Base-by-base conservation (phyloP, 2,113 vertebrate species). In the Mesoclemmys tuberculata region DNA sequence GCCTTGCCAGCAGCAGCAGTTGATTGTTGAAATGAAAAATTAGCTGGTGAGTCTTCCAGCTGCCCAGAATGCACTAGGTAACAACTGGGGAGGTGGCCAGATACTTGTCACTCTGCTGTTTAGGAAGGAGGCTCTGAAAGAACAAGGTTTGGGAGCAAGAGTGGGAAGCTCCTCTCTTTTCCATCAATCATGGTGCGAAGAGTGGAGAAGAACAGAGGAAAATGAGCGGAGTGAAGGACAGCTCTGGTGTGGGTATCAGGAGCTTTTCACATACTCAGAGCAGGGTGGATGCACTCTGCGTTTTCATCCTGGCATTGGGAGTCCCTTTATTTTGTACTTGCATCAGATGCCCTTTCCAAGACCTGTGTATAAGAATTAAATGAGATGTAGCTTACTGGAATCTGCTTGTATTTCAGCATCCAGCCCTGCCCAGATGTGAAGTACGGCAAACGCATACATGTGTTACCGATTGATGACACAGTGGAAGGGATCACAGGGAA, bases 341-440 rank as follows among this genome's bases (percentile, higher is more conserved):
- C 90, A 86, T 96, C 91, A 93, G 88, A 93, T 88, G 84, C 84
- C 19, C 78, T 95, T 95, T 90, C 31, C 71, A 84, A 93, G 5
- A 54, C 51, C 87, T 88, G 87, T 82, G 74, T 85, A 93, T 94
- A 82, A 90, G 85, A 87, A 91, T 89, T 44, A 58, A 54, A 54
- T 88, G 29, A 89, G 86, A 4, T 31, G 90, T 94, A 88, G 68
- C 89, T 98, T 93, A 97, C 44, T 82, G 88, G 80, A 90, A 56
- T 97, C 88, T 95, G 93, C 87, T 98, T 98, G 52, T 96, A 21
- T 96, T 98, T 94, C 96, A 99, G 99, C 98, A 99, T 99, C 98
- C 99, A 99, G 92, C 99, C 99, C n/a, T 99, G 99, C 95, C 99
- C 99, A 92, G 99, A 99, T 98, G 99, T 99, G 96, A 99, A 99